These are phyloP conservation scores for Cygnus buccinator DNA, from an alignment of 2,113 vertebrate species.

Conservation along the genomic window DNA sequence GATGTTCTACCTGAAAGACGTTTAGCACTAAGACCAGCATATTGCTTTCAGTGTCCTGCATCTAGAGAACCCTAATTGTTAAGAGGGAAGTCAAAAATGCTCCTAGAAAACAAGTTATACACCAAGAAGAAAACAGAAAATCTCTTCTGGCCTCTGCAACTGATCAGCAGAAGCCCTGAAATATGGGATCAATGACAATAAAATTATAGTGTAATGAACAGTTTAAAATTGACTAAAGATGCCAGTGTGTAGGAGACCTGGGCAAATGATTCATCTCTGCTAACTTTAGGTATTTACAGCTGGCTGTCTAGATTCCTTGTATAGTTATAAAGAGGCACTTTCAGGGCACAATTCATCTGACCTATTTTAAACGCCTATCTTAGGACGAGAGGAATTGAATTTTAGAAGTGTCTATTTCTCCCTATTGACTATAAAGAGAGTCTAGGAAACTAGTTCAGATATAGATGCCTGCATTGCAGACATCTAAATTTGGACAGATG, in stretches of 20 bases:
- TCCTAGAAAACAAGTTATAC: not conserved
- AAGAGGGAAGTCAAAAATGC: not conserved
- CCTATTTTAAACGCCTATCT: slow-evolving; percentile 11
- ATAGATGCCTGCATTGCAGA: slow-evolving; percentile 60
- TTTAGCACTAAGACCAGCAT: not conserved
- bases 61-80: not conserved
- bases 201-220: not conserved
- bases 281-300: not conserved
- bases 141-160: not conserved
- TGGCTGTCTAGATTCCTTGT: not conserved
- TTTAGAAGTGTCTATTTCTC: slow-evolving; percentile 18
- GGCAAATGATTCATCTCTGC: not conserved
- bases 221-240: not conserved
- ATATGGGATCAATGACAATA: not conserved
- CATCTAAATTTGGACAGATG: slow-evolving; percentile 69
- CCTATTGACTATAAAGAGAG: slow-evolving; percentile 18
- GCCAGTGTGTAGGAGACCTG: not conserved
- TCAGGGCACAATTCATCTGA: not conserved
- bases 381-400: slow-evolving; percentile 4
- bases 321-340: not conserved
- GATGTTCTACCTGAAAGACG: rapidly evolving
- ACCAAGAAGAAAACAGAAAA: not conserved
- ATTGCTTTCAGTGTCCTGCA: not conserved
- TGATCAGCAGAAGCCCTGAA: not conserved
- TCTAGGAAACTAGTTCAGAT: slow-evolving; percentile 33